Conservation (phyloP, 2,888 invertebrate species). For the Bombylius major region DNA sequence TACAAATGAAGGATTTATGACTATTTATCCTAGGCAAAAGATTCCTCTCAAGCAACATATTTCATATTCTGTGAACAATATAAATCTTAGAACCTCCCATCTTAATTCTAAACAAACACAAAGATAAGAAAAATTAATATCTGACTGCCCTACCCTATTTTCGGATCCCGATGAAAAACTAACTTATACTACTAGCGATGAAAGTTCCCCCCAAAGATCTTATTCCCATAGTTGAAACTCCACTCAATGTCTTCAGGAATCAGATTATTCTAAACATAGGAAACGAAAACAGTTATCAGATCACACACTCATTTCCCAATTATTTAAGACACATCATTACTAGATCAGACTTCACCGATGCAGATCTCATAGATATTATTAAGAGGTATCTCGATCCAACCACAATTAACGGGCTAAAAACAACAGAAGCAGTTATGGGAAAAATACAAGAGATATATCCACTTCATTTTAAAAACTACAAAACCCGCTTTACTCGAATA, state of each 20-base stretch:
- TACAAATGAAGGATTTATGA: not conserved
- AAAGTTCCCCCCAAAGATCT: too few relatives aligned
- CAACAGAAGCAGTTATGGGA: constrained; percentile 7
- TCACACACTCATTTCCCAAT: constrained; percentile 1
- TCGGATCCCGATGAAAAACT: too few relatives aligned
- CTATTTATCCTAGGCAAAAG: not conserved
- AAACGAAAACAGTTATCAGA: constrained; percentile 3
- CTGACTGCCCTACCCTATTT: too few relatives aligned
- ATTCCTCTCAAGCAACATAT: not conserved
- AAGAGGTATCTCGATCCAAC: not conserved
- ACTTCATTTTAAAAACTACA: not conserved
- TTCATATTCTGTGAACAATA: too few relatives aligned
- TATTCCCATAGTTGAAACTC: too few relatives aligned
- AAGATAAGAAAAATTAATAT: too few relatives aligned
- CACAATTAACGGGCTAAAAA: constrained; percentile 6
- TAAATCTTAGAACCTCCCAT: too few relatives aligned
- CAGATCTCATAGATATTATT: too few relatives aligned
- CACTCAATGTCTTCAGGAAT: constrained; percentile 12
- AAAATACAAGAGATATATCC: constrained; percentile 7
- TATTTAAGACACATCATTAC: constrained; percentile 6
- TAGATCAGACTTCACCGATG: constrained; percentile 1
- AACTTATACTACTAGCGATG: too few relatives aligned
- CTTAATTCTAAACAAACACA: too few relatives aligned
- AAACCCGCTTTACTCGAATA: not conserved
- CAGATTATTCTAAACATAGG: constrained; percentile 7